Percentiles rank a stretch among this genome's conserved stretches.
These are phyloP conservation scores for Paracentrotus lividus DNA, from an alignment of 53 echinoderm and acorn worm genomes.

Conservation along the genomic window DNA sequence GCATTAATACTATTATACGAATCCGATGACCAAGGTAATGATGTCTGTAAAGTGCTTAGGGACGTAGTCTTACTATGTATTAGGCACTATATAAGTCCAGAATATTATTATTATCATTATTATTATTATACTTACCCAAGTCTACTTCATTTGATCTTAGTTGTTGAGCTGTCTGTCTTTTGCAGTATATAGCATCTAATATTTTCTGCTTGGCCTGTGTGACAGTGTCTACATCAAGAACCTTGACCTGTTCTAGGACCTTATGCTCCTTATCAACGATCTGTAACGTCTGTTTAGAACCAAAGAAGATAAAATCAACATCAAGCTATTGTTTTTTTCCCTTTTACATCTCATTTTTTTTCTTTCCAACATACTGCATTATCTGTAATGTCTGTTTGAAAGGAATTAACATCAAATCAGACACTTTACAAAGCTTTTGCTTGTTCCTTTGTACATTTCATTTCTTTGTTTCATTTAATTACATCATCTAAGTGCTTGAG, in stretches of 20 bases:
- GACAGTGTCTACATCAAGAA: conserved; percentile 68
- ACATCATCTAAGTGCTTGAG: no score
- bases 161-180: conserved; percentile 51
- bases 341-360: background rate
- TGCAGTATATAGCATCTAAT: conserved; percentile 74
- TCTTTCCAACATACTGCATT: no score
- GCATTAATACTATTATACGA: background rate
- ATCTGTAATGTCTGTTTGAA: no score
- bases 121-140: conserved; percentile 36
- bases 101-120: no score
- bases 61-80: no score
- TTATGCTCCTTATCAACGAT: conserved; percentile 65
- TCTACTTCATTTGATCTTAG: conserved; percentile 59
- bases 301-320: background rate
- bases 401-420: background rate
- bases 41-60: no score
- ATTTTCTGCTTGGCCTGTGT: conserved; percentile 74
- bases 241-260: conserved; percentile 69
- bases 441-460: background rate
- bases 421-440: background rate
- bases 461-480: no score
- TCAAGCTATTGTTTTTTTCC: background rate
- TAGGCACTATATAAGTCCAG: no score
- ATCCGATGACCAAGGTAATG: no score
- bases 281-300: conserved; percentile 35